Base-by-base conservation (phyloP, 2,888 invertebrate species). In the Scaptomyza flava region DNA sequence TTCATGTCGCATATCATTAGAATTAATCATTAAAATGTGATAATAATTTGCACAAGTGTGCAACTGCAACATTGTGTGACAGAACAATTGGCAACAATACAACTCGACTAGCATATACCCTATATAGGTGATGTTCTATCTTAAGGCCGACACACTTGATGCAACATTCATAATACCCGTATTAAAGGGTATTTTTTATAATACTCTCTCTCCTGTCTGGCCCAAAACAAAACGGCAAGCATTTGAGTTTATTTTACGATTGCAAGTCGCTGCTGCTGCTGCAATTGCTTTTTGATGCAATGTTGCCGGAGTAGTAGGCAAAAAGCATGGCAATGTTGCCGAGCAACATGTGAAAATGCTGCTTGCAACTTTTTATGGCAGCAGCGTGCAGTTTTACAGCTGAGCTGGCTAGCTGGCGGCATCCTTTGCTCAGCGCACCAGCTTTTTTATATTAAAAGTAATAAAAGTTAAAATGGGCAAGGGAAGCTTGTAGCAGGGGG, bases 11-110 rank as follows among this genome's bases (percentile, higher is more conserved):
- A 89, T 89, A 83, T 83, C 89, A 90, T 89, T 90, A 90, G 89
- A 88, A 90, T 89, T 89, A 89, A 89, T 89, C 90, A 90, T 89
- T 90, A 90, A 90, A 86, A 79, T 88, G 89, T 85, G 90, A 89
- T 89, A 90, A 90, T 90, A 89, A 89, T 87, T 81, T 83, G 83
- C 85, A 86, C 90, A 88, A 84, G 90, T 87, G 86, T 79, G 27
- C 27, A 41, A 14, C 36, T 75, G 89, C 90, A 90, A 90, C 89
- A 90, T 63, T 89, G 90, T 89, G 73, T 59, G 61, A 52, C 63
- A 65, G 20, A 2, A 6, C n/a, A 12, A 48, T 12, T 17, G 12
- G 17, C 8, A 12, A 48, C 11, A 3, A 5, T 6, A 27, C 14
- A n/a, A 0, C 9, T 23, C 50, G 50, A 54, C 59, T n/a, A 9